phyloP scores from a whole-genome alignment of 2,888 invertebrate species.

The Athalia cordata region DNA sequence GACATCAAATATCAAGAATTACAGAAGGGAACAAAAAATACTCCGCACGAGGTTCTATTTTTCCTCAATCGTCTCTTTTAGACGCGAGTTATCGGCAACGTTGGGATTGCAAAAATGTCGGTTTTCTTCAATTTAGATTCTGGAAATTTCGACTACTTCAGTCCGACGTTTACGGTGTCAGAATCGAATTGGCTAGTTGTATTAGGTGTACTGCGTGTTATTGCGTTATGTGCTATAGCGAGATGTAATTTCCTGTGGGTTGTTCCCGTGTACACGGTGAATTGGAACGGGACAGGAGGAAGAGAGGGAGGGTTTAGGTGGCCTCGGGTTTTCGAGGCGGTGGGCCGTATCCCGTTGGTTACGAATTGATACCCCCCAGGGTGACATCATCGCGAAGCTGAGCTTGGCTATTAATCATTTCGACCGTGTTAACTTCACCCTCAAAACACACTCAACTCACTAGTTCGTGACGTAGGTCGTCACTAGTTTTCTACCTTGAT shows the following conservation, averaged over 20 bases:
- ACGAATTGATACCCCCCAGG: conserved; percentile 64
- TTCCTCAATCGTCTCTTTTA: too few species aligned
- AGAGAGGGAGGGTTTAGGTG: background rate
- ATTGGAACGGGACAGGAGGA: background rate
- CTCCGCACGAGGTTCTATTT: too few species aligned
- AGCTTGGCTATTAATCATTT: conserved; percentile 63
- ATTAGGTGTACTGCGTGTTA: background rate
- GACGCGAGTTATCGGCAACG: too few species aligned
- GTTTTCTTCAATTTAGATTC: too few species aligned
- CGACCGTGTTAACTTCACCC: conserved; percentile 64
- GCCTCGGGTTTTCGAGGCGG: conserved; percentile 18
- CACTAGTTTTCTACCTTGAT: conserved; percentile 42
- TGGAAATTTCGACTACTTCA: too few species aligned
- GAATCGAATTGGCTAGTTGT: background rate
- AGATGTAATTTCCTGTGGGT: conserved; percentile 46
- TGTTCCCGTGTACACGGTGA: conserved; percentile 26
- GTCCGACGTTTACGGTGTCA: too few species aligned
- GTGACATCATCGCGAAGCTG: conserved; percentile 59
- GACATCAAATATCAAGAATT: too few species aligned
- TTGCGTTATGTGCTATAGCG: conserved; percentile 7
- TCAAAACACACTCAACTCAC: conserved; percentile 61
- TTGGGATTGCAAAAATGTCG: too few species aligned
- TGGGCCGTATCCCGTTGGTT: conserved; percentile 26
- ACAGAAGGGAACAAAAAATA: too few species aligned
- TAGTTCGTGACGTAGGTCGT: conserved; percentile 60